A percentile compares a stretch with the other conserved stretches of the same genome.
Conservation (phyloP, 2,888 invertebrate species). For the Chesias legatella region DNA sequence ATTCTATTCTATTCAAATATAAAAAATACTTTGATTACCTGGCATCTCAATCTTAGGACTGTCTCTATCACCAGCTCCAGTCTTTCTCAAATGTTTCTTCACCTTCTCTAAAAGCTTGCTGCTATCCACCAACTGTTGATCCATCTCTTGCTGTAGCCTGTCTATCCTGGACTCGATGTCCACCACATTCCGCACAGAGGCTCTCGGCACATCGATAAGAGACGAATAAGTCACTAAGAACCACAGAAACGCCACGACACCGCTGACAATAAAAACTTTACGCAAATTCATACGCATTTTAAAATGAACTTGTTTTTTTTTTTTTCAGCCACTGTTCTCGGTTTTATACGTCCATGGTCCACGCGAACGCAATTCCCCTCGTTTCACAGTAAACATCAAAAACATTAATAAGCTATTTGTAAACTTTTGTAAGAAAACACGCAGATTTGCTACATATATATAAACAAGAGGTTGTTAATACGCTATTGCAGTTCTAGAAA, state of each 20-base stretch:
- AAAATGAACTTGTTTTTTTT: background rate
- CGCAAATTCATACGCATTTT: conserved; percentile 68
- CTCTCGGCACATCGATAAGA: conserved; percentile 42
- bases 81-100: conserved; percentile 41
- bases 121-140: conserved; percentile 51
- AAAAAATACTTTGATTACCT: conserved; percentile 14
- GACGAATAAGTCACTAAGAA: conserved; percentile 52
- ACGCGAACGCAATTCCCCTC: conserved; percentile 26
- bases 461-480: too few species aligned
- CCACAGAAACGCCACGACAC: conserved; percentile 49
- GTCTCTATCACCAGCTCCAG: conserved; percentile 19
- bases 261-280: conserved; percentile 46
- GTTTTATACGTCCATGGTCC: conserved; percentile 19
- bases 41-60: conserved; percentile 22
- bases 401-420: too few species aligned
- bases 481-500: too few species aligned
- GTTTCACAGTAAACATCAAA: conserved; percentile 25
- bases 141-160: conserved; percentile 46
- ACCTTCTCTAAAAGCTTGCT: conserved; percentile 47
- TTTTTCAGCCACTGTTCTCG: conserved; percentile 10
- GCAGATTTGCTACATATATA: too few species aligned
- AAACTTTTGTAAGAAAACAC: too few species aligned
- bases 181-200: conserved; percentile 26
- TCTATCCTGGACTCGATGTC: conserved; percentile 50
- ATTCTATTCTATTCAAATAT: too few species aligned